Conservation (phyloP, 2,888 invertebrate genomes). For the Protula sp. region DNA sequence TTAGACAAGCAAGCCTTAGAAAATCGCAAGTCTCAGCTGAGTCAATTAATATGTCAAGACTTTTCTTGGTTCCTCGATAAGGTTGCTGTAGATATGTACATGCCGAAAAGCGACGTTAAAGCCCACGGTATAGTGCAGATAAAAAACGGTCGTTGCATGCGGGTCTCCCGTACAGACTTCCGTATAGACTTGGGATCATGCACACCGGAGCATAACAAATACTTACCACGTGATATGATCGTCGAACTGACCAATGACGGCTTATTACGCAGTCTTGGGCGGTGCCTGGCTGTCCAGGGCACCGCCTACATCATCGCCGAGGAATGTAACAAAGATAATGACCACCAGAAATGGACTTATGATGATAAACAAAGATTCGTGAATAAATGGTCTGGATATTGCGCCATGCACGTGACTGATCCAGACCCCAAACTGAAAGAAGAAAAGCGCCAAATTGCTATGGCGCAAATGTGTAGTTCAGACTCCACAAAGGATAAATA, state of each 20-base stretch:
- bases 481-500: constrained; percentile 14
- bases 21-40: background rate
- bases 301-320: constrained; percentile 19
- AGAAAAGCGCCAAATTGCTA: constrained; percentile 24
- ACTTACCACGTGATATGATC: constrained; percentile 10
- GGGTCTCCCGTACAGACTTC: constrained; percentile 5
- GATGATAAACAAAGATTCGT: background rate
- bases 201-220: constrained; percentile 11
- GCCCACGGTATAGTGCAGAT: constrained; percentile 20
- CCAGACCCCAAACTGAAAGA: constrained; percentile 18
- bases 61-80: constrained; percentile 22
- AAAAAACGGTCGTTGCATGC: constrained; percentile 18
- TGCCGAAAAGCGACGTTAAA: constrained; percentile 13
- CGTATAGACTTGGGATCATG: constrained; percentile 21
- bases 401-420: constrained; percentile 30
- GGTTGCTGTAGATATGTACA: constrained; percentile 16
- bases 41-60: background rate
- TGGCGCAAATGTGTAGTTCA: constrained; percentile 25
- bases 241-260: constrained; percentile 19
- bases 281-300: constrained; percentile 18
- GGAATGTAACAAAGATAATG: constrained; percentile 5
- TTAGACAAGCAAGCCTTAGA: background rate
- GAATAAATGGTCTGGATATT: constrained; percentile 19
- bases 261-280: constrained; percentile 9
- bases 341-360: background rate